Percentiles rank a stretch among this genome's conserved stretches.
phyloP scores from a whole-genome alignment of 2,888 invertebrate genomes.

The Eupithecia insigniata region DNA sequence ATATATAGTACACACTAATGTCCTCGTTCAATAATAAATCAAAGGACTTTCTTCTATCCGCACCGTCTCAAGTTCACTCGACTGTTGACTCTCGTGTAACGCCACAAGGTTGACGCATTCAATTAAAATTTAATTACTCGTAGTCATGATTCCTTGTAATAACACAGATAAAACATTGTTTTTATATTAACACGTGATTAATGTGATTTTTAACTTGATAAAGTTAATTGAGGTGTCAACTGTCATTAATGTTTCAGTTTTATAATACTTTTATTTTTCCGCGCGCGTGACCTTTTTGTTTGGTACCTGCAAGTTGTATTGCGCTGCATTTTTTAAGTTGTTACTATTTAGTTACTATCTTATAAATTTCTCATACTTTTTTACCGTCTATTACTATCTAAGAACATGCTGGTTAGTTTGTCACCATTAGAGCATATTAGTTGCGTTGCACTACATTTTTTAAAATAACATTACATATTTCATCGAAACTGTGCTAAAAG shows the following conservation, averaged over 20 bases:
- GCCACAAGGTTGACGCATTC: constrained; percentile 52
- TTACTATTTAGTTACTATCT: not conserved
- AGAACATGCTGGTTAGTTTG: not conserved
- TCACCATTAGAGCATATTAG: not conserved
- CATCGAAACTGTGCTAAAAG: too few relatives aligned
- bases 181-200: constrained; percentile 42
- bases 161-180: constrained; percentile 35
- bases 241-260: constrained; percentile 16
- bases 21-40: not conserved
- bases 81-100: constrained; percentile 28
- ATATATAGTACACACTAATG: too few relatives aligned
- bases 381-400: not conserved
- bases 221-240: constrained; percentile 30
- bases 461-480: too few relatives aligned
- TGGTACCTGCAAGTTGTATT: not conserved
- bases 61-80: not conserved
- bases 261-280: not conserved
- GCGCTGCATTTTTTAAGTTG: not conserved
- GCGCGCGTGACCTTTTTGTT: not conserved
- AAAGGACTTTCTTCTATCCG: constrained; percentile 19
- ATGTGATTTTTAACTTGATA: constrained; percentile 36
- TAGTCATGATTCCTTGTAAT: constrained; percentile 46
- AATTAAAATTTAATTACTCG: constrained; percentile 50
- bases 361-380: not conserved
- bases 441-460: not conserved